phyloP scores from a whole-genome alignment of 2,113 vertebrate genomes.

The Eolophus roseicapilla region DNA sequence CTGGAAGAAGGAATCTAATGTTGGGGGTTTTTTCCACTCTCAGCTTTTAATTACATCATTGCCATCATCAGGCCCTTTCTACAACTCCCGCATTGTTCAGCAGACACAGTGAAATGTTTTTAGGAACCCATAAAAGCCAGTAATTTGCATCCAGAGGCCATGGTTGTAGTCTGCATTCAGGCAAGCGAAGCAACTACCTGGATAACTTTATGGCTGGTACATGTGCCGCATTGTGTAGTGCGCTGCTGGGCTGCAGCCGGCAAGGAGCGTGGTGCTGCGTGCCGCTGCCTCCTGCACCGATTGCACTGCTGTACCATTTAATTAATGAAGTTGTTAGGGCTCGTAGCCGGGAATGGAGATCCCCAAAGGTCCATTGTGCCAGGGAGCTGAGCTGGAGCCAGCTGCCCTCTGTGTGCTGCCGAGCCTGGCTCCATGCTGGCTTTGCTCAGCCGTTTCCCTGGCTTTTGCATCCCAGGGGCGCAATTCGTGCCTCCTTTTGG shows the following conservation, averaged over 20 bases:
- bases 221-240: not conserved
- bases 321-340: not conserved
- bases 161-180: not conserved
- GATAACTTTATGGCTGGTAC: slow-evolving; percentile 2
- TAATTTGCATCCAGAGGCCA: slow-evolving; percentile 32
- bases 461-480: not conserved
- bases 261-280: not conserved
- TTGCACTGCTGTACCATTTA: not conserved
- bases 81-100: slow-evolving; percentile 40
- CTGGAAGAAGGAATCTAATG: slow-evolving; percentile 48
- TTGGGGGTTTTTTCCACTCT: not conserved
- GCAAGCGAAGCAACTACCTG: not conserved
- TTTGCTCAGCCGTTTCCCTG: not conserved
- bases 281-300: not conserved
- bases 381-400: not conserved
- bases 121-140: slow-evolving; percentile 38
- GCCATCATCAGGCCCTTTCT: slow-evolving; percentile 1
- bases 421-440: fast-evolving
- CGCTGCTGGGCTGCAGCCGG: not conserved
- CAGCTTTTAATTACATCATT: slow-evolving; percentile 48
- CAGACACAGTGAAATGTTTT: slow-evolving; percentile 45
- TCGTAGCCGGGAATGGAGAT: not conserved
- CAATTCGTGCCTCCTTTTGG: not conserved
- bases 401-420: fast-evolving
- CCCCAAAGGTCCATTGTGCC: not conserved